Conservation (phyloP, 2,113 vertebrate genomes). For the Bufo bufo region DNA sequence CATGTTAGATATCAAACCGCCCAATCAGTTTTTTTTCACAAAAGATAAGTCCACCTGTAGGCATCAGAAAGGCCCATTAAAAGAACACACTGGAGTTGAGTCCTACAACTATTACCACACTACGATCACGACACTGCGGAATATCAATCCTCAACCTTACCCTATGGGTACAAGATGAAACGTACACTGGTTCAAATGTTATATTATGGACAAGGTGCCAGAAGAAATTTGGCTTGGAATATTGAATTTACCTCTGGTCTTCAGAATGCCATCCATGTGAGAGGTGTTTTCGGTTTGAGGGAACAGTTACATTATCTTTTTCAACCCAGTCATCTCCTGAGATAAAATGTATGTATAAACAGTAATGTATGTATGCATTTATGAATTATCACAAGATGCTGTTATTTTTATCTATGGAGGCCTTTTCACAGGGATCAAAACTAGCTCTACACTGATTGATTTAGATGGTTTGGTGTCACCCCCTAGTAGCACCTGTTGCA, state of each 20-base stretch:
- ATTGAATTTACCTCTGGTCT: conserved; percentile 24
- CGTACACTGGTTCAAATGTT: background rate
- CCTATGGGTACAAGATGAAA: no score
- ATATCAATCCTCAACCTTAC: no score
- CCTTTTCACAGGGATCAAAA: no score
- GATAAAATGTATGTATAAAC: background rate
- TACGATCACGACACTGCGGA: no score
- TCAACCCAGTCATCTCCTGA: background rate
- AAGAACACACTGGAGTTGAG: no score
- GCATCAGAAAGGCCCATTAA: no score
- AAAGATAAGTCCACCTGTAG: background rate
- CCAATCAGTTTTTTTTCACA: background rate
- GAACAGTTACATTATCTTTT: background rate
- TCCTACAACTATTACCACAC: no score
- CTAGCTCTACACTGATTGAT: no score
- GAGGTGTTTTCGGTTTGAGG: background rate
- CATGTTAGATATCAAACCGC: background rate
- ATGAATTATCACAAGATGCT: background rate
- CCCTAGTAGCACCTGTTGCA: no score
- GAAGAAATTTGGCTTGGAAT: background rate
- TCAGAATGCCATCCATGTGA: background rate
- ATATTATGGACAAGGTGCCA: background rate
- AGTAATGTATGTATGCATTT: background rate
- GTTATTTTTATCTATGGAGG: no score
- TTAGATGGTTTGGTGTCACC: no score